Evolutionary conservation across 2,888 invertebrate genomes (phyloP).

Genomic region (Apotomis capreana): DNA sequence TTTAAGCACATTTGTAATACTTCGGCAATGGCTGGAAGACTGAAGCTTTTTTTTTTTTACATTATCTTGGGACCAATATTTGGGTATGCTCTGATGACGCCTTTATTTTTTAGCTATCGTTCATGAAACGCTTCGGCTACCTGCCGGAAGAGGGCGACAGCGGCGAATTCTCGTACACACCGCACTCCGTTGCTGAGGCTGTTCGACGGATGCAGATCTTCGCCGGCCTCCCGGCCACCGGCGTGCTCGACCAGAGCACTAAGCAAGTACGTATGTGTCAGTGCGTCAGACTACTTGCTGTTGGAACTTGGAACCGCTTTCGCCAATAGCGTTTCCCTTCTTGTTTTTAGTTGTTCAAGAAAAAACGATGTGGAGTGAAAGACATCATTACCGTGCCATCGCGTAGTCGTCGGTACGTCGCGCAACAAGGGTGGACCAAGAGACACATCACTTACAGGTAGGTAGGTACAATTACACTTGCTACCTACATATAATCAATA

Average conservation of each 20-base stretch:
- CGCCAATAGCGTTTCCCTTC: too few relatives aligned
- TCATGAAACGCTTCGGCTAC: constrained; percentile 89
- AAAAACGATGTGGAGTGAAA: constrained; percentile 88
- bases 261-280: constrained; percentile 65
- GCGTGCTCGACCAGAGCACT: constrained; percentile 86
- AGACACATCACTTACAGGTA: constrained; percentile 87
- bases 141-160: constrained; percentile 79
- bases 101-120: constrained; percentile 77
- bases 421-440: constrained; percentile 87
- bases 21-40: too few relatives aligned
- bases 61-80: too few relatives aligned
- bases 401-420: constrained; percentile 84
- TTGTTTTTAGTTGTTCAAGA: constrained; percentile 83
- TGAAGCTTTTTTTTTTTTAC: too few relatives aligned
- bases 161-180: constrained; percentile 84
- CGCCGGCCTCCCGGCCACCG: constrained; percentile 87
- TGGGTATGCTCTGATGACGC: background rate
- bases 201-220: constrained; percentile 87
- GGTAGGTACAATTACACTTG: too few relatives aligned
- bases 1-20: too few relatives aligned
- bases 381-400: constrained; percentile 77
- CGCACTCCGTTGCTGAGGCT: constrained; percentile 84
- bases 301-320: too few relatives aligned
- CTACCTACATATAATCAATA: too few relatives aligned
- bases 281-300: too few relatives aligned